Conservation (phyloP, 2,797 vertebrate species). For the Enteromius afrohamiltoni region DNA sequence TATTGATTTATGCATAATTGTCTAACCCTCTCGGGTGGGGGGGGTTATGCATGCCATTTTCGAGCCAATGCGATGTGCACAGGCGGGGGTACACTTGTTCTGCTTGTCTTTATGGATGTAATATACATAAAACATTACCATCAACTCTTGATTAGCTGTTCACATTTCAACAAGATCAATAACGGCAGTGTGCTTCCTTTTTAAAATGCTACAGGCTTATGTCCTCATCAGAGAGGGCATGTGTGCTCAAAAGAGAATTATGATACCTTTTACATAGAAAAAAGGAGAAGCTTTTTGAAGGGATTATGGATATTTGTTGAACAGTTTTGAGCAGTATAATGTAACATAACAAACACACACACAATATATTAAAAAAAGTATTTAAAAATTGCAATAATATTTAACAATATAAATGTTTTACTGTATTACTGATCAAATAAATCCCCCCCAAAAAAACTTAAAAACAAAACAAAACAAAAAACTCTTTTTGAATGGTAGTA, state of each 20-base stretch:
- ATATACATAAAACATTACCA: conserved; percentile 86
- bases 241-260: conserved; percentile 53
- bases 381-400: neutral
- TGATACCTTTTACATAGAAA: conserved; percentile 55
- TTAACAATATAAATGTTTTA: neutral
- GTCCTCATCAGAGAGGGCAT: conserved; percentile 52
- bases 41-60: conserved; percentile 92
- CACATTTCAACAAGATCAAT: conserved; percentile 61
- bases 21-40: conserved; percentile 87
- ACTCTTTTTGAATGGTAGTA: neutral
- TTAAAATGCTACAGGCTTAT: conserved; percentile 70
- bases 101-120: conserved; percentile 83
- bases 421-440: neutral
- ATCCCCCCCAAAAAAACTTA: too few relatives aligned
- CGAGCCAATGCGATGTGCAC: conserved; percentile 87
- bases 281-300: neutral
- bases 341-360: neutral
- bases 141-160: conserved; percentile 79
- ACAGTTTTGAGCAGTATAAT: neutral
- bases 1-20: conserved; percentile 99
- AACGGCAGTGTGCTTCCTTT: conserved; percentile 48
- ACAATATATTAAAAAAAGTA: neutral
- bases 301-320: neutral
- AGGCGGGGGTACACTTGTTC: conserved; percentile 71
- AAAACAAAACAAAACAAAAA: neutral